Conservation (phyloP, 2,113 vertebrate genomes). For the Crotophaga sulcirostris region DNA sequence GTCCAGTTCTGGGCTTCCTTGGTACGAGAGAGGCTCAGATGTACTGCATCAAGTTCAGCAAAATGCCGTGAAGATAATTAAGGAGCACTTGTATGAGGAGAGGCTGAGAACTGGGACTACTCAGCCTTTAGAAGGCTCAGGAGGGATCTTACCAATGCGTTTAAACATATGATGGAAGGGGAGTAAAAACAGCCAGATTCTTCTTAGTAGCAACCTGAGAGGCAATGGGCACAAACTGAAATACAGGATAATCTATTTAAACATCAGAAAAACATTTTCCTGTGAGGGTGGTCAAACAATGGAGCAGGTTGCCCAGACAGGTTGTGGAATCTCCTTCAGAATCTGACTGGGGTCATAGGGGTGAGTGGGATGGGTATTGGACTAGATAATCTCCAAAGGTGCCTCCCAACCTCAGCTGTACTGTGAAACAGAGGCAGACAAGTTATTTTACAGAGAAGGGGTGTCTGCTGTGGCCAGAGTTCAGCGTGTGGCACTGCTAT, state of each 20-base stretch:
- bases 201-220: background rate
- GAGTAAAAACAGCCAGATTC: background rate
- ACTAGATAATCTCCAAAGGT: background rate
- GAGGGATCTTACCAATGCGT: rapidly evolving
- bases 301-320: background rate
- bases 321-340: background rate
- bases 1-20: background rate
- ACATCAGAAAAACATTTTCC: background rate
- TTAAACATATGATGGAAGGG: rapidly evolving
- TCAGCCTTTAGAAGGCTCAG: background rate
- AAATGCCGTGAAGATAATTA: background rate
- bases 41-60: background rate
- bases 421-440: background rate
- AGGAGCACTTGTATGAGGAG: background rate
- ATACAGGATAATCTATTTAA: background rate
- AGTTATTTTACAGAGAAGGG: background rate
- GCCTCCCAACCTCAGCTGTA: background rate
- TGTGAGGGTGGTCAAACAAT: background rate
- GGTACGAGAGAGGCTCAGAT: rapidly evolving
- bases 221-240: background rate
- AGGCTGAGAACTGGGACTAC: background rate
- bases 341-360: rapidly evolving
- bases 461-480: too few species aligned
- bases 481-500: rapidly evolving
- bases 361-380: background rate